Evolutionary conservation across 1,140 invertebrate genomes (phyloP), one percentile per base, ranked within the genome.

Genomic region (Penaeus japonicus): DNA sequence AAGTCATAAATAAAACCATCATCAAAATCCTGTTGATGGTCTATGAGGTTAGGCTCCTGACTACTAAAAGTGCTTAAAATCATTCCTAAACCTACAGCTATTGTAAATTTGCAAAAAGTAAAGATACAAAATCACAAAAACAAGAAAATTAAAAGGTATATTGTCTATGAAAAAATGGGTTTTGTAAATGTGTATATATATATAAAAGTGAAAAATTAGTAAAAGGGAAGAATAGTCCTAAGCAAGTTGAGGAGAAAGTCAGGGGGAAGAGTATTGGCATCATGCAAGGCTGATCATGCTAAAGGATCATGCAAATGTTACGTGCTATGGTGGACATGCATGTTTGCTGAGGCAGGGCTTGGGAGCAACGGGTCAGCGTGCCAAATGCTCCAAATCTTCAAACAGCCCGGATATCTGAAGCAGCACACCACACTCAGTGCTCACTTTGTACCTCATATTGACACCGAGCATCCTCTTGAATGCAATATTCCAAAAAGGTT

Each of bases 301-400:
- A 82, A 57, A 59, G 47, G 65, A 32, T 82, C 80, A 59, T 82
- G 81, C 87, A 89, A 78, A 30, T 78, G 55, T n/a, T 79, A 53
- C 81, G 57, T 89, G 87, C 87, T 79, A 79, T 84, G 27, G 47
- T 59, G 62, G 17, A 55, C 87, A 89, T 89, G 82, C 81, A 84
- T 89, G 87, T 84, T 84, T 84, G 87, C 81, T 84, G 82, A 84
- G 87, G 87, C 87, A 89, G 87, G 87, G 87, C 87, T 84, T 84
- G 82, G 87, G 87, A 89, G 87, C 87, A 89, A 89, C 81, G 87
- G 87, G 87, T 89, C 87, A 89, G 82, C 87, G 87, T 89, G 87
- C 87, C 87, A 89, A 89, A 84, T 89, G 87, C 87, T 89, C 87
- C 87, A 89, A 89, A 89, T 89, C 82, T 89, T 65, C 87, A 89